Evolutionary conservation across 2,888 invertebrate genomes (phyloP), one percentile per base, ranked within the genome.

Genomic region (Spialia ferax): DNA sequence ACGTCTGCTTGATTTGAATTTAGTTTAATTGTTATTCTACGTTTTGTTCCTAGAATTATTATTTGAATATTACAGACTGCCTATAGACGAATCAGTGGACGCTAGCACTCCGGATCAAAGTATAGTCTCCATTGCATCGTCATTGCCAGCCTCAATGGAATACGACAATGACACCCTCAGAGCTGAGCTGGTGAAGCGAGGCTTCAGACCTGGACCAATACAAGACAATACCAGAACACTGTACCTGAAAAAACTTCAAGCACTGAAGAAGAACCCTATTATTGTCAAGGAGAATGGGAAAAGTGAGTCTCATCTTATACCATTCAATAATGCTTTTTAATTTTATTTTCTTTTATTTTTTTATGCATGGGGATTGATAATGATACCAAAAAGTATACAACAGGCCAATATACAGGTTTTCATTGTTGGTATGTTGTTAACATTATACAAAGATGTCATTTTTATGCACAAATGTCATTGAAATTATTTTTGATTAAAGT

Each of bases 131-230:
- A 88, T 93, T 23, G 91, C 92, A 0, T 94, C 95, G 0, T 95
- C 95, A 0, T 86, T 96, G 0, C 96, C 96, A 0, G 81, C 95
- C 0, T 94, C 95, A 0, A 83, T 96, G 23, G 95, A 96, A 73
- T 96, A 95, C 73, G 96, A 97, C 76, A 95, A 96, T 15, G 95
- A 95, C 71, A 94, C 94, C 0, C 85, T 97, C 1, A 89, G 96
- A 55, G 90, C 94, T 0, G 96, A 96, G 77, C 86, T 98, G 42
- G 93, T 95, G 0, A 85, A 89, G 7, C 90, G 95, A 18, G 98
- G 98, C 0, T 95, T 96, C 74, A 93, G 89, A 10, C 96, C 97
- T 0, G 98, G 98, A 0, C 98, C 98, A 2, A 96, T 98, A 74
- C 96, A 96, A 1, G 89, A 94, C 13, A 95, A 95, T 1, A 98